phyloP scores from a whole-genome alignment of 2,888 invertebrate species.

The Micropterix aruncella region DNA sequence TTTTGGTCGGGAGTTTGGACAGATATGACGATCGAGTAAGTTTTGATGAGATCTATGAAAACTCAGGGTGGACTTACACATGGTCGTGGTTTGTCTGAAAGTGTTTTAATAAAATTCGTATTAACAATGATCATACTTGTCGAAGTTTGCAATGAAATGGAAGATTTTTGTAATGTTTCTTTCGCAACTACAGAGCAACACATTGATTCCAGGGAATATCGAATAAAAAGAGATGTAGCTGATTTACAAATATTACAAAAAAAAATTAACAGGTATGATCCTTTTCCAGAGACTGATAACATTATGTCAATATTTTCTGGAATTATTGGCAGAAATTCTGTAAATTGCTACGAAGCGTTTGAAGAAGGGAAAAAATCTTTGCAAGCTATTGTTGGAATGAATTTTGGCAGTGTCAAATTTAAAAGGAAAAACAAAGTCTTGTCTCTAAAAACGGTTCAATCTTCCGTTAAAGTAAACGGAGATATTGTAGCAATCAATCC shows the following conservation, averaged over 20 bases:
- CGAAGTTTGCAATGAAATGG: conserved; percentile 10
- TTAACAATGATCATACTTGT: conserved; percentile 12
- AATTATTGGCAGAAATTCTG: too few relatives aligned
- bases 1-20: conserved; percentile 12
- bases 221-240: conserved; percentile 15
- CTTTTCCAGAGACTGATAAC: conserved; percentile 14
- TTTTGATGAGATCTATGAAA: conserved; percentile 14
- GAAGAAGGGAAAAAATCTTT: conserved; percentile 14
- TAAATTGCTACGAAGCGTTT: too few relatives aligned
- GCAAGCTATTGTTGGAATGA: conserved; percentile 12
- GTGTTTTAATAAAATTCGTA: conserved; percentile 13
- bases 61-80: conserved; percentile 10
- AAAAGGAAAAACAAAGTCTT: conserved; percentile 15
- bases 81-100: conserved; percentile 11
- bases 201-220: conserved; percentile 13
- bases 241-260: conserved; percentile 13
- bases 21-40: conserved; percentile 12
- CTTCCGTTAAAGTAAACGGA: conserved; percentile 13
- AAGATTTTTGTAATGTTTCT: conserved; percentile 8
- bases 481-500: conserved; percentile 12
- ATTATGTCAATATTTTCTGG: conserved; percentile 15
- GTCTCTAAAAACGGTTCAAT: conserved; percentile 12
- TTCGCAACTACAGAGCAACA: conserved; percentile 15
- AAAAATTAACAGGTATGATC: conserved; percentile 15
- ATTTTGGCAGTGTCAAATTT: conserved; percentile 14